Evolutionary conservation across 2,797 vertebrate species (phyloP).

Genomic region (Eulemur coronatus): DNA sequence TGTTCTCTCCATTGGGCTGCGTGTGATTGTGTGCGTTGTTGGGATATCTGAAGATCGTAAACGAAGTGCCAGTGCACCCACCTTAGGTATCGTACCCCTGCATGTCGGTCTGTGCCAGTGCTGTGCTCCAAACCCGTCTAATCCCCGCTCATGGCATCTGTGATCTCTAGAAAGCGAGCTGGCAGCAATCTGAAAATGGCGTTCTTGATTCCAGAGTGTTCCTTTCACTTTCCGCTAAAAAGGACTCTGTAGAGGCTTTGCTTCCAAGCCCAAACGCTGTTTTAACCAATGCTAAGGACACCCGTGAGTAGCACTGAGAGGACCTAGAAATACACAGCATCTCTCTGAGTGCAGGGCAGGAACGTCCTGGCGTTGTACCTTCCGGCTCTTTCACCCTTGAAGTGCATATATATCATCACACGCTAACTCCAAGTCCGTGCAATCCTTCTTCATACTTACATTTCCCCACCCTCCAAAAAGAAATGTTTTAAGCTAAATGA

Average conservation of each 20-base stretch:
- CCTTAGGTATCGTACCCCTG: slow-evolving; percentile 94
- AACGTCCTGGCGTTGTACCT: background rate
- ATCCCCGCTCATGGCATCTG: slow-evolving; percentile 64
- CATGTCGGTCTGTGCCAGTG: slow-evolving; percentile 83
- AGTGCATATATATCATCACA: background rate
- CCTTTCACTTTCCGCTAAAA: slow-evolving; percentile 38
- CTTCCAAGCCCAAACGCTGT: slow-evolving; percentile 68
- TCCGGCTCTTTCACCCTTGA: background rate
- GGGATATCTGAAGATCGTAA: slow-evolving; percentile 95
- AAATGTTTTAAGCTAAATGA: background rate
- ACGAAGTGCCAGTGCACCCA: slow-evolving; percentile 96
- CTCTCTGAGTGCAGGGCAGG: background rate
- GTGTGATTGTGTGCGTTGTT: slow-evolving; percentile 87
- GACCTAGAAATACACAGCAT: background rate
- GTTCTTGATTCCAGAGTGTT: slow-evolving; percentile 20
- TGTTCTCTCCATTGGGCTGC: slow-evolving; percentile 87
- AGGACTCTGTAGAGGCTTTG: slow-evolving; percentile 45
- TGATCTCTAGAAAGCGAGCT: slow-evolving; percentile 39
- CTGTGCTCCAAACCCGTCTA: slow-evolving; percentile 76
- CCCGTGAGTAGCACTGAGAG: slow-evolving; percentile 57
- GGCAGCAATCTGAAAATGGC: background rate
- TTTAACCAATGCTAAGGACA: slow-evolving; percentile 74
- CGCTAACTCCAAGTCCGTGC: background rate
- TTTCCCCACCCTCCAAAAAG: background rate
- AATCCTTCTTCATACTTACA: background rate